Percentiles rank a stretch among this genome's conserved stretches.
These are phyloP conservation scores for Enteromius trimaculatus DNA, from an alignment of 2,797 vertebrate genomes.

Conservation along the genomic window DNA sequence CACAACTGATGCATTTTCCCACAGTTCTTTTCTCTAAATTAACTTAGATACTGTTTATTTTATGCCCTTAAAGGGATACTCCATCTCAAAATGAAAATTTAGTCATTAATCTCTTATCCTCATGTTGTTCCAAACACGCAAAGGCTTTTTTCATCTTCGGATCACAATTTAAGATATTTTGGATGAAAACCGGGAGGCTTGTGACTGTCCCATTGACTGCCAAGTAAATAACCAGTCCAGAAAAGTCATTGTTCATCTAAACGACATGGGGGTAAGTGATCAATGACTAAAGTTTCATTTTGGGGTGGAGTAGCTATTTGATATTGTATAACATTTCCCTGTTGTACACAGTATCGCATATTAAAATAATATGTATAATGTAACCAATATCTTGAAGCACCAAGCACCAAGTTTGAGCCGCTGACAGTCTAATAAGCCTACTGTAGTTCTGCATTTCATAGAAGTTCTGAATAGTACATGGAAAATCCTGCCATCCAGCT, in stretches of 20 bases:
- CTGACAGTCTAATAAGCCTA: not conserved
- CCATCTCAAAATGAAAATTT: too few species aligned
- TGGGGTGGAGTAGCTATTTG: too few species aligned
- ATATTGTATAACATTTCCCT: not conserved
- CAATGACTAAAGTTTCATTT: too few species aligned
- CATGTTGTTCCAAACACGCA: too few species aligned
- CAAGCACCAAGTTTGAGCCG: not conserved
- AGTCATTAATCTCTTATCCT: too few species aligned
- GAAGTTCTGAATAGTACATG: not conserved
- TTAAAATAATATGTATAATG: not conserved
- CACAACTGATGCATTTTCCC: not conserved
- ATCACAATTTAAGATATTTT: too few species aligned
- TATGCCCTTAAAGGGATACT: not conserved
- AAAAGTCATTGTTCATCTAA: too few species aligned
- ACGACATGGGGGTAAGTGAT: too few species aligned
- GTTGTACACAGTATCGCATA: not conserved
- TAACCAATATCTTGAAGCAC: not conserved
- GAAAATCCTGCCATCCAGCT: conserved; percentile 13
- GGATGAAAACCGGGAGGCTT: too few species aligned
- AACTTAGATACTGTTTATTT: not conserved
- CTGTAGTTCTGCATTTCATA: conserved; percentile 19
- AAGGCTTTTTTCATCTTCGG: too few species aligned
- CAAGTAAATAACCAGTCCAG: too few species aligned
- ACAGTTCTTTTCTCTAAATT: not conserved
- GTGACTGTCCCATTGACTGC: too few species aligned